phyloP scores from a whole-genome alignment of 2,113 vertebrate genomes.

The Sorex fumeus region DNA sequence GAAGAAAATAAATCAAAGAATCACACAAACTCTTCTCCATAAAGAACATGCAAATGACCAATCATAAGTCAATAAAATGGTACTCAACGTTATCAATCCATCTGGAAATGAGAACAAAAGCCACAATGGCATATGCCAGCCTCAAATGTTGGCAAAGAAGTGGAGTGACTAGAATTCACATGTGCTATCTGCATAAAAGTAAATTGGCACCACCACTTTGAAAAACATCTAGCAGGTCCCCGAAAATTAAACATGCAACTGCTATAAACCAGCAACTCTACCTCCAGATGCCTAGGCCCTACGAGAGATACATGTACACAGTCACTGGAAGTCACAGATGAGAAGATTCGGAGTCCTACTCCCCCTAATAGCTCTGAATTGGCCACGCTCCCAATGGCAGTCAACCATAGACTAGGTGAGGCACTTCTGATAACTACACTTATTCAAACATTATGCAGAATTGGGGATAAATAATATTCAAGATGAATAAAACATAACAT shows the following conservation, averaged over 20 bases:
- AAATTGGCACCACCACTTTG: fast-evolving
- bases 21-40: background rate
- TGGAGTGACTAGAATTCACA: fast-evolving
- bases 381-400: background rate
- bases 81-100: background rate
- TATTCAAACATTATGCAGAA: background rate
- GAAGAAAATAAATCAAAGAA: background rate
- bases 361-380: background rate
- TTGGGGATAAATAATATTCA: background rate
- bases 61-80: background rate
- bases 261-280: fast-evolving
- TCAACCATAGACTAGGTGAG: background rate
- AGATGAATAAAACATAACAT: background rate
- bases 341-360: no score
- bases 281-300: fast-evolving
- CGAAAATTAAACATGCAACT: fast-evolving
- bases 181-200: fast-evolving
- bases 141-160: background rate
- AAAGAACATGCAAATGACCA: background rate
- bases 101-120: background rate
- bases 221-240: fast-evolving
- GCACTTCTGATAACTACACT: background rate
- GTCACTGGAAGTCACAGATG: background rate
- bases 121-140: no score
- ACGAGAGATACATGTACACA: background rate